A percentile compares a stretch with the other conserved stretches of the same genome.
These are phyloP conservation scores for Brenthis ino DNA, from an alignment of 2,888 invertebrate genomes.

Conservation along the genomic window DNA sequence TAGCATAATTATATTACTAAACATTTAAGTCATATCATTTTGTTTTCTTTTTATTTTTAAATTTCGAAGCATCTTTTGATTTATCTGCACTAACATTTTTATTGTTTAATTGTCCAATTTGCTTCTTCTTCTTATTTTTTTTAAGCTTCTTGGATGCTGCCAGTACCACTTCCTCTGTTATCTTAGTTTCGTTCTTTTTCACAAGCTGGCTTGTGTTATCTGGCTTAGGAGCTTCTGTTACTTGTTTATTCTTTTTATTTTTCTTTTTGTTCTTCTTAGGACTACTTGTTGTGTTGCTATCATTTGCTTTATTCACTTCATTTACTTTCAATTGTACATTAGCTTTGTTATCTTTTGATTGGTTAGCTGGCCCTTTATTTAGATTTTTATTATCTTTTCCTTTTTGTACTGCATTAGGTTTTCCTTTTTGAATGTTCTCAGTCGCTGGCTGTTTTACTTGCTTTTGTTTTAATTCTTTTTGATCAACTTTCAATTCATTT, in stretches of 20 bases:
- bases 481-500: not conserved
- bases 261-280: slow-evolving; percentile 50
- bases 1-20: slow-evolving; percentile 25
- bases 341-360: slow-evolving; percentile 1
- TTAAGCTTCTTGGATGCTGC: slow-evolving; percentile 63
- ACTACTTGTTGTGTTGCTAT: slow-evolving; percentile 29
- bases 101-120: slow-evolving; percentile 61
- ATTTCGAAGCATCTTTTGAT: slow-evolving; percentile 37
- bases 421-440: slow-evolving; percentile 2
- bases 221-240: slow-evolving; percentile 26
- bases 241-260: slow-evolving; percentile 41
- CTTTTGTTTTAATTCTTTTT: slow-evolving; percentile 1
- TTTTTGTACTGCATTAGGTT: not conserved
- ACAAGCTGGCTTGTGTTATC: too few species aligned
- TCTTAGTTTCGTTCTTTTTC: slow-evolving; percentile 41
- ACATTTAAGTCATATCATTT: slow-evolving; percentile 22
- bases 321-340: not conserved
- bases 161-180: slow-evolving; percentile 57
- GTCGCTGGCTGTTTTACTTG: slow-evolving; percentile 8
- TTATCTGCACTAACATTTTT: slow-evolving; percentile 45
- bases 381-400: slow-evolving; percentile 1
- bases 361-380: not conserved
- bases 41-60: slow-evolving; percentile 41
- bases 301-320: slow-evolving; percentile 11
- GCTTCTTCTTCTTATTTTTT: slow-evolving; percentile 63